Conservation (phyloP, 2,797 vertebrate genomes). For the Myripristis jacobus region DNA sequence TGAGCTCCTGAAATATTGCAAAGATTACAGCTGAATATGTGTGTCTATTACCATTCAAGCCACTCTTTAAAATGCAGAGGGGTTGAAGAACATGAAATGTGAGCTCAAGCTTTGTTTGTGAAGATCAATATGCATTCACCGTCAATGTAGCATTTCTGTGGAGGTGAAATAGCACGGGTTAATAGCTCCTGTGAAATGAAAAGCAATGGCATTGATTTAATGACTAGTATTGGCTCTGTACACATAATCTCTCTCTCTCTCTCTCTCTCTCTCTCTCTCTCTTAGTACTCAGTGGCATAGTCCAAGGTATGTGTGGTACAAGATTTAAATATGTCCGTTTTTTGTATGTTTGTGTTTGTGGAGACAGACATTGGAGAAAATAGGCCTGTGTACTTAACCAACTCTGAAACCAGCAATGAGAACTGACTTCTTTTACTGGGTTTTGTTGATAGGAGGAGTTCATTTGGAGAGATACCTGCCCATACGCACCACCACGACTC, state of each 20-base stretch:
- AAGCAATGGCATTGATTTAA: conserved; percentile 51
- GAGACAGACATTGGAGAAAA: conserved; percentile 7
- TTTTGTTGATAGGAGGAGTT: conserved; percentile 70
- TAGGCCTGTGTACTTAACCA: conserved; percentile 13
- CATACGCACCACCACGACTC: conserved; percentile 35
- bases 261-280: neutral
- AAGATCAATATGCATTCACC: conserved; percentile 18
- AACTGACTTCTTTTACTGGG: conserved; percentile 38
- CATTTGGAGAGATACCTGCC: conserved; percentile 64
- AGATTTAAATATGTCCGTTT: conserved; percentile 9
- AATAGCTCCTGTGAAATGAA: conserved; percentile 54
- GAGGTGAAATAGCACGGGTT: conserved; percentile 4
- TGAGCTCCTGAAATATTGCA: neutral
- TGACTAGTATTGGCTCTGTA: conserved; percentile 38
- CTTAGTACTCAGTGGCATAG: neutral
- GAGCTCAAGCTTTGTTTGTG: conserved; percentile 9
- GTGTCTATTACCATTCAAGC: neutral
- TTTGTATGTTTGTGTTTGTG: neutral
- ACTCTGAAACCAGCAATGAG: conserved; percentile 18
- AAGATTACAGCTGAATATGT: neutral
- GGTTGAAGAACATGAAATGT: no score
- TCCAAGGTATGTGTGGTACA: conserved; percentile 1
- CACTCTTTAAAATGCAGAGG: neutral
- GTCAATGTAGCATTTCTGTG: conserved; percentile 22
- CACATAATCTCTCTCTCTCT: conserved; percentile 24